Conservation (phyloP, 2,888 invertebrate species). For the Microplitis deprimator region DNA sequence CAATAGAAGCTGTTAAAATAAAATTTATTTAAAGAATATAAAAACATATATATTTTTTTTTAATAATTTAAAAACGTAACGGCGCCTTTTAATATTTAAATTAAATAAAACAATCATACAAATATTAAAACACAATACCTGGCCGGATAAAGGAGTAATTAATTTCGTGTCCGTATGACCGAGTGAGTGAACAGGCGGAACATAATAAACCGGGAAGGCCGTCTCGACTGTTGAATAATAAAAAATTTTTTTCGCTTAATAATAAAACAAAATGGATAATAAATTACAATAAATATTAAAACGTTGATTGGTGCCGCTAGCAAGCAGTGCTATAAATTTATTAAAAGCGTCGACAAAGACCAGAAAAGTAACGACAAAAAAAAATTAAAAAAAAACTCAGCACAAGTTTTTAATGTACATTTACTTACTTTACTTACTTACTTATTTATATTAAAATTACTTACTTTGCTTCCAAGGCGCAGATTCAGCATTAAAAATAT, state of each 20-base stretch:
- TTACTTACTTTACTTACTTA: background rate
- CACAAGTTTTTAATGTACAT: background rate
- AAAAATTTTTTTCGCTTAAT: background rate
- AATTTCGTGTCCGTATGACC: slow-evolving; percentile 45
- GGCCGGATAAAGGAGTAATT: slow-evolving; percentile 63
- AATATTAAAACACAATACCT: slow-evolving; percentile 53
- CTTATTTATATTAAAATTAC: slow-evolving; percentile 35
- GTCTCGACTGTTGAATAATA: slow-evolving; percentile 58
- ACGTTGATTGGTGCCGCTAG: background rate
- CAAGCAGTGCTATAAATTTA: slow-evolving; percentile 1
- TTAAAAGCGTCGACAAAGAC: slow-evolving; percentile 13
- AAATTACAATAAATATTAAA: background rate
- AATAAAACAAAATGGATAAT: background rate
- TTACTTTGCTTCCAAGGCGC: slow-evolving; percentile 58
- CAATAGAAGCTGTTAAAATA: too few species aligned
- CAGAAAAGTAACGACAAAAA: slow-evolving; percentile 37
- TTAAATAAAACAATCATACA: background rate
- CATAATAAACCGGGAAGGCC: slow-evolving; percentile 63
- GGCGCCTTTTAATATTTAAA: too few species aligned
- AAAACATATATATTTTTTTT: too few species aligned
- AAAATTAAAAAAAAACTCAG: slow-evolving; percentile 20
- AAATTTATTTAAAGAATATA: too few species aligned
- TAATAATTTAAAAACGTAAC: too few species aligned
- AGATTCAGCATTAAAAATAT: slow-evolving; percentile 57
- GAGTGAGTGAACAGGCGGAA: slow-evolving; percentile 59